Evolutionary conservation across 2,797 vertebrate genomes (phyloP).

Genomic region (Crenuchus spilurus): DNA sequence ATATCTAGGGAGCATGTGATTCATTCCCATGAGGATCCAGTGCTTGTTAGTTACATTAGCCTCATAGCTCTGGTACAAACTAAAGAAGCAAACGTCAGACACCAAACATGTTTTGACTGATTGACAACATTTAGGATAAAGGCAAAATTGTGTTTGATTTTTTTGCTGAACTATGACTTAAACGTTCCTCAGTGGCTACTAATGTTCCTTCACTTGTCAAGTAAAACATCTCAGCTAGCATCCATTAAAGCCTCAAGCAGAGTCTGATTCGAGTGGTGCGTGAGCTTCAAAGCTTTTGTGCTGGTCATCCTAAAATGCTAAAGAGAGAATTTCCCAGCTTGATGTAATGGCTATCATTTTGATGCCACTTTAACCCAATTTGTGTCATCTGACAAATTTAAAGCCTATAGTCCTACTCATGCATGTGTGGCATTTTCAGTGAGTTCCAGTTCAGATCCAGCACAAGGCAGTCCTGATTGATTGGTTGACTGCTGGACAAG

Average conservation of each 20-base stretch:
- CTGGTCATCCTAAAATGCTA: constrained; percentile 30
- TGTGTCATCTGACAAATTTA: constrained; percentile 10
- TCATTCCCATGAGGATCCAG: too few species aligned
- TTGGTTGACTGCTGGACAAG: not conserved
- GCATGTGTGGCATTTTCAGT: constrained; percentile 26
- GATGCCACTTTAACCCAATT: constrained; percentile 1
- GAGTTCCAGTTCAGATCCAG: constrained; percentile 18
- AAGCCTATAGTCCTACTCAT: constrained; percentile 36
- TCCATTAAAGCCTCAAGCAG: constrained; percentile 7
- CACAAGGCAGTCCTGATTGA: not conserved
- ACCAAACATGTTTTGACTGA: too few species aligned
- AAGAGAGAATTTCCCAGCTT: constrained; percentile 6
- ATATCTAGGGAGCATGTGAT: too few species aligned
- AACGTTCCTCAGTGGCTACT: not conserved
- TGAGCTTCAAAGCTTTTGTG: constrained; percentile 16
- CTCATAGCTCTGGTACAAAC: too few species aligned
- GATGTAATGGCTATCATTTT: not conserved
- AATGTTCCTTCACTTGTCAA: not conserved
- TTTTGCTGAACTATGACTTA: not conserved
- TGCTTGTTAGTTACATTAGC: too few species aligned
- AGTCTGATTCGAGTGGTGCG: not conserved
- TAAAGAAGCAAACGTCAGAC: too few species aligned
- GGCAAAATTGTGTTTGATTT: not conserved
- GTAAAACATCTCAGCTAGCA: constrained; percentile 23
- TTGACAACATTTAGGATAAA: too few species aligned